Evolutionary conservation across 2,888 invertebrate genomes (phyloP), one percentile per base, ranked within the genome.

Genomic region (Lysandra bellargus): DNA sequence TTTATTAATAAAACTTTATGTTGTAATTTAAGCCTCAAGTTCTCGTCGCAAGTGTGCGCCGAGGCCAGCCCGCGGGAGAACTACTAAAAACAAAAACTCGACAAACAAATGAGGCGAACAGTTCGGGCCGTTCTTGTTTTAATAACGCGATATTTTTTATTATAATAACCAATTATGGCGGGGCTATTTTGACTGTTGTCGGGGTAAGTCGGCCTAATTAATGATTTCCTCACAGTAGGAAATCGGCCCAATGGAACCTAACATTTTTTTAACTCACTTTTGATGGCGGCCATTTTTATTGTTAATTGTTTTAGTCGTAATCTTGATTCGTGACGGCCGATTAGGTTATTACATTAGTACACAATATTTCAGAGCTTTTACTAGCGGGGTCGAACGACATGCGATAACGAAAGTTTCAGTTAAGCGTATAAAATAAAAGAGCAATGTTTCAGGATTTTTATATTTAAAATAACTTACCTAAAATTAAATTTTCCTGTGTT

Each of bases 121-220:
- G 85, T 90, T 91, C 88, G 90, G 85, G 86, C 85, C 86, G 86
- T 88, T 89, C 88, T 88, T 88, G 84, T 87, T 88, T 83, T 88
- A 87, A 86, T 88, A 88, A 89, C 88, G 88, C 88, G 87, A 89
- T 80, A 81, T 83, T 84, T 91, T 76, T 91, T 88, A 89, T 93
- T 92, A 87, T 91, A 91, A 91, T 90, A 92, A 90, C 93, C 92
- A 93, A 93, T 94, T 93, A 93, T 90, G 88, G 85, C 85, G 86
- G 88, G 89, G 90, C 89, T 87, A 89, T 91, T 89, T 88, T 84
- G 85, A 87, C 88, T 89, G 85, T 86, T 88, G 87, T 87, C 86
- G 87, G 89, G 90, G 89, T 88, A 91, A 89, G 87, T 89, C 85
- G 85, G 86, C 89, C 92, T 94, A 93, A 93, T 94, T 94, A 93